Evolutionary conservation across 2,888 invertebrate genomes (phyloP).

Genomic region (Seira ritae): DNA sequence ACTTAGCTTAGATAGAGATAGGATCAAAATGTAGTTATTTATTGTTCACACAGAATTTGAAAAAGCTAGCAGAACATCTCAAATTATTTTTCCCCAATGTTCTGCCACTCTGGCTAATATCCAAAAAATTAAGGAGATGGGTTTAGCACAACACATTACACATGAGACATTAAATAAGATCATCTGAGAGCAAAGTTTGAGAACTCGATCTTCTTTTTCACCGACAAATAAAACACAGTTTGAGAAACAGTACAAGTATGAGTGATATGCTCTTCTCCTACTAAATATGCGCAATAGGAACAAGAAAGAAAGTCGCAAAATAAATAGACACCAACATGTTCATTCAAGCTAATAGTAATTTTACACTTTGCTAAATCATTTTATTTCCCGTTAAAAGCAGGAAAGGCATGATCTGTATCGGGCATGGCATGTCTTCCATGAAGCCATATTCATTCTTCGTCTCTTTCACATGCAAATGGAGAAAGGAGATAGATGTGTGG

Average conservation of each 20-base stretch:
- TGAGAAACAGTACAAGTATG: too few species aligned
- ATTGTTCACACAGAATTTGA: conserved; percentile 31
- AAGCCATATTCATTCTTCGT: too few species aligned
- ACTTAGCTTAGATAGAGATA: too few species aligned
- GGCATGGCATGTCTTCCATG: too few species aligned
- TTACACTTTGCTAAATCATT: conserved; percentile 47
- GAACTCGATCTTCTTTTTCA: too few species aligned
- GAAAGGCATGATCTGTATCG: not conserved
- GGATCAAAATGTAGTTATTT: conserved; percentile 29
- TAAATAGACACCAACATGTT: conserved; percentile 22
- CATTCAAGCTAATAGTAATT: conserved; percentile 43
- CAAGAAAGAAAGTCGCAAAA: too few species aligned
- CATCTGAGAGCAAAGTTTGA: too few species aligned
- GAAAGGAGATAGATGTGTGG: too few species aligned
- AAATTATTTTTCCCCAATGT: conserved; percentile 26
- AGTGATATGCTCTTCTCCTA: not conserved
- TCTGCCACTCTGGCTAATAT: conserved; percentile 21
- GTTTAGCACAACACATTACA: not conserved
- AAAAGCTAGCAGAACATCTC: conserved; percentile 34
- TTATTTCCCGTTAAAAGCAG: conserved; percentile 35
- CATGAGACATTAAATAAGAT: not conserved
- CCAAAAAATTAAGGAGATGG: conserved; percentile 35
- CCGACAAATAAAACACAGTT: too few species aligned
- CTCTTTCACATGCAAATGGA: too few species aligned
- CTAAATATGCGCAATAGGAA: conserved; percentile 21